Evolutionary conservation across 1,140 invertebrate genomes (phyloP), one percentile per base, ranked within the genome.

Genomic region (Bicyclus anynana): DNA sequence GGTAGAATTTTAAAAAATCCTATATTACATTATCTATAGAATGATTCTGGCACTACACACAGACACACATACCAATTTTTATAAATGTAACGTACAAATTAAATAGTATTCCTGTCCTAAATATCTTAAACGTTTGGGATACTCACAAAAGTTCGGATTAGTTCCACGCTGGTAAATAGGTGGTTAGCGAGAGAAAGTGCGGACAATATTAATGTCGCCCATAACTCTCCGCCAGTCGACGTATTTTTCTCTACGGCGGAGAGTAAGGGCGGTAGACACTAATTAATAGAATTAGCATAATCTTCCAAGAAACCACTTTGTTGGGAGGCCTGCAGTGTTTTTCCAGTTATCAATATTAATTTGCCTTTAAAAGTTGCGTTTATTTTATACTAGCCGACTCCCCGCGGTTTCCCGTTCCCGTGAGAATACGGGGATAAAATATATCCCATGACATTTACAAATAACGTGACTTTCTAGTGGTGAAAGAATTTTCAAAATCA

Each of bases 121-220:
- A 65, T 62, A 59, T 62, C 61, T 65, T 61, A 50, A 61, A 65
- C 61, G 54, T 40, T 53, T 62, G 50, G 7, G 29, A 7, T 33
- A 1, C 61, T 52, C 60, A n/a, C n/a, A 59, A 53, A 44, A 47
- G 53, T 49, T 46, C 20, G 44, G 29, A 27, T 49, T 59, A 63
- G 63, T 61, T 69, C 69, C 67, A 72, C 67, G 69, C 68, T 75
- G 74, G 75, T 74, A 79, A 85, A 82, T 80, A 81, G 72, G 72
- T 69, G 72, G 74, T 76, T 76, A 63, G 66, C 65, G 67, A 56
- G 53, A 68, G 77, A 77, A 84, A 81, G 76, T 83, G 78, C 69
- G 74, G 78, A 83, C 77, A 73, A 79, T 80, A 87, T 87, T 84
- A 87, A 87, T 87, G 80, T 66, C 63, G 60, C 52, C 69, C 59